Percentiles rank a stretch among this genome's conserved stretches.
Conservation (phyloP, 2,797 vertebrate genomes). For the Chrysocyon brachyurus region DNA sequence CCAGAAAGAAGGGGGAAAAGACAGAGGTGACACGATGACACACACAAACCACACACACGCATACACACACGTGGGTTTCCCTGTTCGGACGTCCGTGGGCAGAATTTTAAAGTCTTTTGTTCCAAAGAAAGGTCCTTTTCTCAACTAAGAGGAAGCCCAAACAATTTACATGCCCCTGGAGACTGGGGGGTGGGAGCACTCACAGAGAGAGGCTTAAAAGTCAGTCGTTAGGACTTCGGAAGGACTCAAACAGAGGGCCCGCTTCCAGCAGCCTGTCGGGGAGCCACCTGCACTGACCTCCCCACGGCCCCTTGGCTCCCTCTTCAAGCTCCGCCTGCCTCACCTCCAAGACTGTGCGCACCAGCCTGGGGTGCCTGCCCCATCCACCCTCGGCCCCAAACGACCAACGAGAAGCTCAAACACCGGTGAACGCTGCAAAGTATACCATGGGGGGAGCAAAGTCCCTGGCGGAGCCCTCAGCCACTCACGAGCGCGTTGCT, state of each 20-base stretch:
- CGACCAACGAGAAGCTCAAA: background rate
- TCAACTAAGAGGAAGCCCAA: background rate
- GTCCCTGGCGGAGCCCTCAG: background rate
- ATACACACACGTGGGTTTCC: fast-evolving
- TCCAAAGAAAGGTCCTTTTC: background rate
- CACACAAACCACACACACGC: fast-evolving
- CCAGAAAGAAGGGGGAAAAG: constrained; percentile 57
- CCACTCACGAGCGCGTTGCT: background rate
- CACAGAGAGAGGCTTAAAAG: background rate
- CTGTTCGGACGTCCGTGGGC: background rate
- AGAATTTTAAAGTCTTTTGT: background rate
- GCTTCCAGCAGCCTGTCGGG: background rate
- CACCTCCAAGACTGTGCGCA: fast-evolving
- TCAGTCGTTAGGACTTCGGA: background rate
- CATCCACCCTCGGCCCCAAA: background rate
- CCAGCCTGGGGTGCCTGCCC: background rate
- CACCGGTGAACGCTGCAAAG: background rate
- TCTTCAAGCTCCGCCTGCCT: background rate
- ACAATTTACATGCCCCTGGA: background rate
- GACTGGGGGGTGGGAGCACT: fast-evolving
- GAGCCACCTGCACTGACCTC: background rate
- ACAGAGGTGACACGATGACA: background rate
- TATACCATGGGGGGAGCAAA: background rate
- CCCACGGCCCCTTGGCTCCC: background rate
- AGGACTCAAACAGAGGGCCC: background rate